A percentile compares a stretch with the other conserved stretches of the same genome.
Conservation (phyloP, 2,113 vertebrate genomes). For the Pedionomus torquatus region DNA sequence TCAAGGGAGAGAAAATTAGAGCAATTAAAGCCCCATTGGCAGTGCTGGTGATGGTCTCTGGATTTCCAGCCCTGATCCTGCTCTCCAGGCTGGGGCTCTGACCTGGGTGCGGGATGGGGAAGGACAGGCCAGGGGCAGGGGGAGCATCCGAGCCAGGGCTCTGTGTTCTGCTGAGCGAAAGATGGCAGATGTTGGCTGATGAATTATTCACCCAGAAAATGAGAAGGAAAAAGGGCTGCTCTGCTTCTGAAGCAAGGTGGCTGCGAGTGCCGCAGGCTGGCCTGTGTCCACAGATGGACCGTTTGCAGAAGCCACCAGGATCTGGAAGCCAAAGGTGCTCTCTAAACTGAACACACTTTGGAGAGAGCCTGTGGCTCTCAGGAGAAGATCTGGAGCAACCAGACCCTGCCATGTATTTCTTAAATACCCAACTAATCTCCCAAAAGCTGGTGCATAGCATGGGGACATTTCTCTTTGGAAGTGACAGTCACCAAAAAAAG, state of each 20-base stretch:
- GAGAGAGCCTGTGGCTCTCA: background rate
- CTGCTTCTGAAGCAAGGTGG: too few species aligned
- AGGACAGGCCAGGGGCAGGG: background rate
- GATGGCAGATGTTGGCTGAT: background rate
- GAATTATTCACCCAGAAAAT: background rate
- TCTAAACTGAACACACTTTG: rapidly evolving
- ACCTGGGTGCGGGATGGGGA: rapidly evolving
- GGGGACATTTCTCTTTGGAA: background rate
- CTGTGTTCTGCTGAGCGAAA: background rate
- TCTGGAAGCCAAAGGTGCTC: rapidly evolving
- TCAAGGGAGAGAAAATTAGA: background rate
- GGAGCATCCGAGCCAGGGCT: background rate
- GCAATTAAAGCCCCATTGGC: background rate
- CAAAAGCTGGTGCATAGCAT: background rate
- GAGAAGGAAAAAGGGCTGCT: background rate
- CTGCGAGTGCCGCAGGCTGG: rapidly evolving
- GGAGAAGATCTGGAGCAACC: background rate
- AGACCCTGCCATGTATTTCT: background rate
- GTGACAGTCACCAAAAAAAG: background rate
- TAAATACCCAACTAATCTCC: background rate
- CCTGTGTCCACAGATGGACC: rapidly evolving
- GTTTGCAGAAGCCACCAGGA: background rate
- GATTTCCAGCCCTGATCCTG: background rate
- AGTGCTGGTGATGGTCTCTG: rapidly evolving
- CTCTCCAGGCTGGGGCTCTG: background rate